phyloP scores from a whole-genome alignment of 1,140 invertebrate species.

The Palaemon carinicauda region DNA sequence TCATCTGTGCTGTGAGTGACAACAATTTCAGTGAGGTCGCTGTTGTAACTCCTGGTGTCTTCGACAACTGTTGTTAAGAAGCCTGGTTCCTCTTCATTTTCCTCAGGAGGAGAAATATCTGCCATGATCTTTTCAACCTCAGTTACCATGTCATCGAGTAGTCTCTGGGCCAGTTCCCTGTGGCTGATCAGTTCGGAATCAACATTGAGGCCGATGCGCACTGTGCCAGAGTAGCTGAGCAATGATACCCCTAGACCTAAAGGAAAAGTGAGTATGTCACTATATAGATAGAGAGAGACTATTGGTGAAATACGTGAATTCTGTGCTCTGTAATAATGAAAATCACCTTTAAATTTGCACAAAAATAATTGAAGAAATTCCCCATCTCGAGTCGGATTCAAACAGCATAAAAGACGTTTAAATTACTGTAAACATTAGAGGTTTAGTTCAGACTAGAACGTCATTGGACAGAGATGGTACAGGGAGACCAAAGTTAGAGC shows the following conservation, averaged over 20 bases:
- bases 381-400: no score
- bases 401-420: no score
- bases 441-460: no score
- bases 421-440: no score
- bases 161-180: neutral
- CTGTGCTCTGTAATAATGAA: no score
- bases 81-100: neutral
- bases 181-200: conserved; percentile 18
- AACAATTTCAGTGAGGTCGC: neutral
- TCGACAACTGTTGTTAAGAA: neutral
- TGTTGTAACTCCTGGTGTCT: neutral
- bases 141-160: neutral
- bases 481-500: no score
- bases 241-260: conserved; percentile 39
- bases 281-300: no score
- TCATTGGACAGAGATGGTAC: no score
- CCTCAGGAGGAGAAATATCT: neutral
- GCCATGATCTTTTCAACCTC: neutral
- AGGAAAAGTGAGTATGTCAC: neutral
- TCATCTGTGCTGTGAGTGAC: neutral
- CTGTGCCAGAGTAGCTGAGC: conserved; percentile 17
- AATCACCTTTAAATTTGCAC: no score
- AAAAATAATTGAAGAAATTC: no score
- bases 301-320: no score
- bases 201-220: conserved; percentile 30